Percentiles rank a stretch among this genome's conserved stretches.
These are phyloP conservation scores for Nephrotoma flavescens DNA, from an alignment of 2,888 invertebrate genomes.

Conservation along the genomic window DNA sequence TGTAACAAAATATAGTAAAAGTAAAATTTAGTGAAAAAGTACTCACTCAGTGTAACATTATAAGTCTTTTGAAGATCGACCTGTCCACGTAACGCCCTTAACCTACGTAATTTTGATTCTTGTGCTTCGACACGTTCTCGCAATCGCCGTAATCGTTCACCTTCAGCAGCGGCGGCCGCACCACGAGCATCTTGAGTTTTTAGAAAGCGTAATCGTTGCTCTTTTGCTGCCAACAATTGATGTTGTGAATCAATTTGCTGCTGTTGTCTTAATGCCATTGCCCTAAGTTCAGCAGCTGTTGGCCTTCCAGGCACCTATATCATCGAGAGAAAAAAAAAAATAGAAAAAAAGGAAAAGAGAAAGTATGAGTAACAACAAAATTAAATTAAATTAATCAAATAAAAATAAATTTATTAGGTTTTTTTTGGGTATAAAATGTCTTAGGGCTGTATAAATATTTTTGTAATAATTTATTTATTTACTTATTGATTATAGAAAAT, in stretches of 20 bases:
- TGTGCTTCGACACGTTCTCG: slow-evolving; percentile 89
- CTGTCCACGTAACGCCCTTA: slow-evolving; percentile 84
- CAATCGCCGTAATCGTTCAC: slow-evolving; percentile 71
- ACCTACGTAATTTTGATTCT: slow-evolving; percentile 81
- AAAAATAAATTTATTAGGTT: not conserved
- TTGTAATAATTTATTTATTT: not conserved
- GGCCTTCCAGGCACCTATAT: slow-evolving; percentile 81
- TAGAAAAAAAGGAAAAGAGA: not conserved
- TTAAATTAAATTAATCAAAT: not conserved
- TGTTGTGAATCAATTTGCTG: slow-evolving; percentile 95
- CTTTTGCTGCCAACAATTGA: slow-evolving; percentile 76
- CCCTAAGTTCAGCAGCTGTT: slow-evolving; percentile 90
- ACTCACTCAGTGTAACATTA: slow-evolving; percentile 83
- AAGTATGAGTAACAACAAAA: not conserved
- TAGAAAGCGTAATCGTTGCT: slow-evolving; percentile 83
- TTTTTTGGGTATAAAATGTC: not conserved
- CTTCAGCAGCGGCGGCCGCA: slow-evolving; percentile 52
- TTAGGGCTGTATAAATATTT: not conserved
- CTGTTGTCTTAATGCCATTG: slow-evolving; percentile 95
- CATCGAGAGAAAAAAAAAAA: not conserved
- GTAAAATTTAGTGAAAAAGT: slow-evolving; percentile 11
- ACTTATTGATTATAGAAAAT: not conserved
- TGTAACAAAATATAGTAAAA: not conserved
- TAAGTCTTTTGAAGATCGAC: slow-evolving; percentile 85
- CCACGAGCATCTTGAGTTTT: slow-evolving; percentile 74